Base-by-base conservation (phyloP, 2,888 invertebrate genomes). In the Anodontia alba region DNA sequence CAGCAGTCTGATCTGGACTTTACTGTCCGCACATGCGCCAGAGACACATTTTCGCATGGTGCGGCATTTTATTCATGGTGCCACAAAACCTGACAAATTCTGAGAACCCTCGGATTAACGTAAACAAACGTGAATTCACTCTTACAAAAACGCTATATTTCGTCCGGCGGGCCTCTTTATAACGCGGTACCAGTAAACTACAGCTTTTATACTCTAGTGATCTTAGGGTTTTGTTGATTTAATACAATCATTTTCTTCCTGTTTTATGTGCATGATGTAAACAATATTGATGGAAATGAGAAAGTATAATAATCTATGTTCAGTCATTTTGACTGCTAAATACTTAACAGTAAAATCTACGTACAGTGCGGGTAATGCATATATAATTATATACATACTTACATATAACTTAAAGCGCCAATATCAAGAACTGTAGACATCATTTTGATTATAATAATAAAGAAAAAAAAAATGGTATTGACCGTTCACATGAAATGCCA, bases 61-160 rank as follows among this genome's bases (percentile, higher is more conserved):
- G n/a, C n/a, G n/a, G n/a, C n/a, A n/a, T n/a, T n/a, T 54, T 26
- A 54, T 54, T 54, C 54, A 3, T 54, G 54, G 54, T 54, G 54
- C 54, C 54, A 26, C 23, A 10, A 54, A 54, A 12, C 54, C 54
- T 26, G 26, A 29, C 26, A 54, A 15, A 23, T n/a, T 26, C 12
- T 29, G 26, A 29, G 29, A 54, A 29, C n/a, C 8, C 12, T 54
- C 54, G 23, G 54, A 26, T 54, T 54, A 54, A 54, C 26, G 29
- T 54, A 54, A 54, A 54, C 54, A 54, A 54, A 12, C 29, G 54
- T 54, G 29, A 29, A 26, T 26, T 54, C 12, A 20, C 29, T 54
- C 54, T 29, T 46, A 26, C 26, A 23, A 54, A 26, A 26, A 20
- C n/a, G 23, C 54, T 5, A 54, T 54, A 54, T 54, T 54, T 54